Evolutionary conservation across 2,797 vertebrate species (phyloP), one percentile per base, ranked within the genome.

Genomic region (Semotilus atromaculatus): DNA sequence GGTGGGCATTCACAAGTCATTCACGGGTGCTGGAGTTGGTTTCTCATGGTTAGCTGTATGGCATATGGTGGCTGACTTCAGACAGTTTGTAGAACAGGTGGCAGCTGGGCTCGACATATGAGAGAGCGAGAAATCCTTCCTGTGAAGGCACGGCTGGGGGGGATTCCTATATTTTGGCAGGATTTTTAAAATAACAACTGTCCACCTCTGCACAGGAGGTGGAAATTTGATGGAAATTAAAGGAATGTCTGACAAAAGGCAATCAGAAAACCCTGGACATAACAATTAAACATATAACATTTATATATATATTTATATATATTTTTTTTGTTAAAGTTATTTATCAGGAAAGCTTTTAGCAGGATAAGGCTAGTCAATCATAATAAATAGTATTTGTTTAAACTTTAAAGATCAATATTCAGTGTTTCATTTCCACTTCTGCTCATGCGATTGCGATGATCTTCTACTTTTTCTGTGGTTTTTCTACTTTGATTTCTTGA

Each of bases 41-140:
- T 91, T 92, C 82, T 66, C 89, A 86, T 36, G 48, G 91, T 91
- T 92, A 91, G 90, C 89, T 92, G 91, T 94, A 79, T 66, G 94
- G 86, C 96, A 96, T 96, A 97, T 94, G 95, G 94, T 91, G 93
- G 91, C 89, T 90, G 95, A 96, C 95, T 93, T 91, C 90, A 94
- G 94, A 92, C 91, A 95, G 93, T 95, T 92, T 86, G 80, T 77
- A 84, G 85, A 96, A 93, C 94, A 97, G 95, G 94, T 96, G 96
- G 94, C 89, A 88, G 76, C 91, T 89, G 87, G 82, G 60, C 77
- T 43, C n/a, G 40, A 26, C 29, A 67, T 68, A 71, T 84, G 73
- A 45, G 68, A 55, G 71, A 29, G 43, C 60, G 43, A 55, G 55
- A 60, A 74, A 74, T 82, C 70, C 58, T 72, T 82, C 71, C 21